These are phyloP conservation scores for Microtus pennsylvanicus DNA, from an alignment of 2,113 vertebrate species.

Conservation along the genomic window DNA sequence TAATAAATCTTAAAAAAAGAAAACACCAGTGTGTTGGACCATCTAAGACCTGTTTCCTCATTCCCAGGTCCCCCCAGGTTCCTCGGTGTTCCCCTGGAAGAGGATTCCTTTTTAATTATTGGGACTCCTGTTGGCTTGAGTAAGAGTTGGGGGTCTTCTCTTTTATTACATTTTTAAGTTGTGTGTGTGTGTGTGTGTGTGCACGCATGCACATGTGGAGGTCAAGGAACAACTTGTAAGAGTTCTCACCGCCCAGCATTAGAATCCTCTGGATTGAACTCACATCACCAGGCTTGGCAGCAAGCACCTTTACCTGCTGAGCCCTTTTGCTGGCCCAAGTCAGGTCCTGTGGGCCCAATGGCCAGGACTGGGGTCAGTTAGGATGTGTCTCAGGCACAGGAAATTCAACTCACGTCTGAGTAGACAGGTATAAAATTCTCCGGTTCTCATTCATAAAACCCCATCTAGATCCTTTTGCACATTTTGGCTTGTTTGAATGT, in stretches of 20 bases:
- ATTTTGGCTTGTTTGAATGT: background rate
- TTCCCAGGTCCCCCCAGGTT: background rate
- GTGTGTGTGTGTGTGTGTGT: background rate
- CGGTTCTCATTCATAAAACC: background rate
- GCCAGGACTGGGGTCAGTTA: background rate
- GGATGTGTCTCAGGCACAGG: background rate
- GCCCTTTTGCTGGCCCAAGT: background rate
- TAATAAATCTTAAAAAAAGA: background rate
- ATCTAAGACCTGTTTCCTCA: background rate
- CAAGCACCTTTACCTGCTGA: background rate
- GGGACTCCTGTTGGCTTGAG: background rate
- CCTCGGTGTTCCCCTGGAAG: background rate
- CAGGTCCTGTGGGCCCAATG: background rate
- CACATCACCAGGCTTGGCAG: background rate
- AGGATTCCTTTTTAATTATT: background rate
- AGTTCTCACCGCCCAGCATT: background rate
- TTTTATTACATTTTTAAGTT: background rate
- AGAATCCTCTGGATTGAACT: background rate
- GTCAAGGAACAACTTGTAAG: background rate
- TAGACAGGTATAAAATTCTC: background rate
- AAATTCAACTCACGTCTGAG: background rate
- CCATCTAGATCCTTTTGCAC: background rate
- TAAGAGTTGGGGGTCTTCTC: background rate
- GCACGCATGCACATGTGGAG: accelerated
- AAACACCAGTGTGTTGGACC: background rate